Evolutionary conservation across 1,140 invertebrate species (phyloP).

Genomic region (Leptoteleia sp.): DNA sequence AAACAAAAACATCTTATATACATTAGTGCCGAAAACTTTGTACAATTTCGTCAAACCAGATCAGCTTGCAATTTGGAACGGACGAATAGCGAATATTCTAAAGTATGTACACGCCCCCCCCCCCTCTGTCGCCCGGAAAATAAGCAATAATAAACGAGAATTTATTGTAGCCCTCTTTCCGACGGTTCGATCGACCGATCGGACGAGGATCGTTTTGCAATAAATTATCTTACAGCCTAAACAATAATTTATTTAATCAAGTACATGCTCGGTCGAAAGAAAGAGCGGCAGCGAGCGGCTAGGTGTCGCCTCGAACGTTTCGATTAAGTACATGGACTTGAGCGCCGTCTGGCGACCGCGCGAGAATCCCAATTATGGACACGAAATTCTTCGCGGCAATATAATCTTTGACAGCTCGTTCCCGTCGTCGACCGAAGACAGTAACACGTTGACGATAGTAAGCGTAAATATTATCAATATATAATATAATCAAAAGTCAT

Average conservation of each 20-base stretch:
- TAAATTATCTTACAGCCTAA: constrained; percentile 59
- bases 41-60: constrained; percentile 35
- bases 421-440: constrained; percentile 53
- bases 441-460: constrained; percentile 65
- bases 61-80: constrained; percentile 13
- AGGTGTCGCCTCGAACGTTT: constrained; percentile 15
- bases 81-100: constrained; percentile 27
- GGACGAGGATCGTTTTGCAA: constrained; percentile 10
- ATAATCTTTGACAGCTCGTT: constrained; percentile 61
- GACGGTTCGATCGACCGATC: too few relatives aligned
- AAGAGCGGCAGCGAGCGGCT: constrained; percentile 2
- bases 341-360: constrained; percentile 27
- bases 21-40: constrained; percentile 27
- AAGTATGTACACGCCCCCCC: constrained; percentile 45
- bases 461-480: constrained; percentile 69
- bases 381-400: constrained; percentile 55
- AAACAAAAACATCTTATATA: constrained; percentile 36
- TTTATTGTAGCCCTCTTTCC: constrained; percentile 30
- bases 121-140: constrained; percentile 7
- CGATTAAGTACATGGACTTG: constrained; percentile 40
- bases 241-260: constrained; percentile 47
- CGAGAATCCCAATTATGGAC: constrained; percentile 65
- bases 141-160: constrained; percentile 29
- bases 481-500: constrained; percentile 64
- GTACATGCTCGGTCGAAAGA: constrained; percentile 23